Percentiles rank a stretch among this genome's conserved stretches.
phyloP scores from a whole-genome alignment of 2,113 vertebrate genomes.

The Condylura cristata region DNA sequence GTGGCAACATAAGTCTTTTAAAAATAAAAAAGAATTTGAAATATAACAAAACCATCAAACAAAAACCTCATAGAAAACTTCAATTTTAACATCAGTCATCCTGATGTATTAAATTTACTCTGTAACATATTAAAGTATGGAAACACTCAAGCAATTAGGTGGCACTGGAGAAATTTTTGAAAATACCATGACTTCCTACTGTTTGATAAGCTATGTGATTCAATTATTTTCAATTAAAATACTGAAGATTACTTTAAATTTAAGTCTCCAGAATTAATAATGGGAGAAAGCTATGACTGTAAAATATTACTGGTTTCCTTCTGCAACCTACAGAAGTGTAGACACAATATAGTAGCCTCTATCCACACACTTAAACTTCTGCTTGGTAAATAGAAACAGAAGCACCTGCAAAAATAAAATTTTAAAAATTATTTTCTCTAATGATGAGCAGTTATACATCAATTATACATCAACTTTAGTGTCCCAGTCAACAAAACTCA shows the following conservation, averaged over 20 bases:
- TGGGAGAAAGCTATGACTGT: neutral
- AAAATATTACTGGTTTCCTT: slow-evolving; percentile 32
- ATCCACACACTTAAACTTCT: slow-evolving; percentile 5
- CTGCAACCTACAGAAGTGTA: neutral
- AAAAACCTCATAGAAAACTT: neutral
- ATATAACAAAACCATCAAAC: neutral
- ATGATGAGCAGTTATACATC: neutral
- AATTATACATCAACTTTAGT: slow-evolving; percentile 36
- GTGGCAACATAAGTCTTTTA: slow-evolving; percentile 61
- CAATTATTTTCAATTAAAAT: slow-evolving; percentile 42
- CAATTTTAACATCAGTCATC: slow-evolving; percentile 45
- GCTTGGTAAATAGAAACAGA: slow-evolving; percentile 22
- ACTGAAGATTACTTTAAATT: slow-evolving; percentile 41
- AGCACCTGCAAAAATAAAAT: neutral
- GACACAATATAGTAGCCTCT: neutral
- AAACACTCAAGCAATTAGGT: slow-evolving; percentile 29
- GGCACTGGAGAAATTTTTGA: neutral
- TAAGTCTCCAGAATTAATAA: slow-evolving; percentile 33
- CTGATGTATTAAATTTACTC: neutral
- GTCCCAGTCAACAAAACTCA: slow-evolving; percentile 21
- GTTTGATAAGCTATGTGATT: slow-evolving; percentile 35
- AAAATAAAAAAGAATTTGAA: slow-evolving; percentile 7
- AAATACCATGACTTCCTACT: slow-evolving; percentile 17
- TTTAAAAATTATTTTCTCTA: slow-evolving; percentile 34
- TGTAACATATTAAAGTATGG: slow-evolving; percentile 5